phyloP scores from a whole-genome alignment of 2,797 vertebrate species.

The Poecilia picta region DNA sequence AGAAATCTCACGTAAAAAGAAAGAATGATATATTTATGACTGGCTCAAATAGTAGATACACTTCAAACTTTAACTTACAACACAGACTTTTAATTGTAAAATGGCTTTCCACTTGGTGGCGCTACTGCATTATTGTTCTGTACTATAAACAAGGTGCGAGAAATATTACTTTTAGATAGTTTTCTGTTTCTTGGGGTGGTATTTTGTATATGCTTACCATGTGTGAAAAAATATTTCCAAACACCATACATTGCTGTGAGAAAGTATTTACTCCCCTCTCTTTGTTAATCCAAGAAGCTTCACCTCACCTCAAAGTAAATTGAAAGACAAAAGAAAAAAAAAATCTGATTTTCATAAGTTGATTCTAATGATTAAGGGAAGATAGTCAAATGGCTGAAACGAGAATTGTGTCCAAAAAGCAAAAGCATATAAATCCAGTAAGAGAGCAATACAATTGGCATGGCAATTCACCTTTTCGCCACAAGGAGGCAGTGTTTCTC shows the following conservation, averaged over 20 bases:
- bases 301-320: background rate
- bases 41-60: background rate
- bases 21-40: background rate
- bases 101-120: background rate
- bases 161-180: background rate
- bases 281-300: background rate
- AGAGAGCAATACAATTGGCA: background rate
- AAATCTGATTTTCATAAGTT: background rate
- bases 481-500: background rate
- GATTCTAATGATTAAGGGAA: background rate
- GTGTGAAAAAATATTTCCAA: background rate
- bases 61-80: background rate
- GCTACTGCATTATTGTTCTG: background rate
- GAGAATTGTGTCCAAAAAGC: background rate
- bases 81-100: background rate
- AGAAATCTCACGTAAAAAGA: background rate
- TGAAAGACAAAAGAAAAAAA: background rate
- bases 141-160: background rate
- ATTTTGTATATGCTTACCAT: background rate
- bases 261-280: background rate
- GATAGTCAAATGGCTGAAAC: background rate
- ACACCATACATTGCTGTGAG: background rate
- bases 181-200: background rate
- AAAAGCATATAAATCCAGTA: background rate
- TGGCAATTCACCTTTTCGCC: background rate